Base-by-base conservation (phyloP, 2,113 vertebrate species). In the Chaetodon trifascialis region DNA sequence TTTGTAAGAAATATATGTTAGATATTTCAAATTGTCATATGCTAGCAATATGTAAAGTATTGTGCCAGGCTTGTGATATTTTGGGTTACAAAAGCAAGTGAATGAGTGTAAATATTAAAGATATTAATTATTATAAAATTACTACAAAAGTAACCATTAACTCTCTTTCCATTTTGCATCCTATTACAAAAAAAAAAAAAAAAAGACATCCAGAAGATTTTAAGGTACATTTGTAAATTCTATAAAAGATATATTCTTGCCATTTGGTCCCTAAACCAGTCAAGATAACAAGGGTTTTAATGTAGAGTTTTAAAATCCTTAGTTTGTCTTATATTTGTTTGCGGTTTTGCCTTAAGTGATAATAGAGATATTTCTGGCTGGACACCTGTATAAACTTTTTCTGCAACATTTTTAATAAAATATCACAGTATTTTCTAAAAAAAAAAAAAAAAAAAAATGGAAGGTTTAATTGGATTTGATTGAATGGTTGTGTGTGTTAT, bases 381-480 rank as follows among this genome's bases (percentile, higher is more conserved):
- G 96, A 97, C 94, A 97, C 96, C 96, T 98, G 97, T 98, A 97
- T 96, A 97, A 97, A 97, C 88, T 96, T 98, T 95, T 98, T 98
- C 97, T 97, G 97, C 97, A 96, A 95, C 96, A 96, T 97, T 99
- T 98, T 97, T 98, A 99, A 98, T 98, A 97, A 99, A 99, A 97
- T 96, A 97, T 97, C 94, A 97, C 96, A 94, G 95, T 98, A 98
- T 99, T 99, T 99, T 99, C 96, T 97, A 99, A 97, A 96, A 91
- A 89, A 89, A 59, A 60, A 30, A 59, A 19, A 54, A 47, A 67
- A 79, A 73, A 65, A 59, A 49, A 47, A 15, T 16, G 40, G 25
- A 1, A 38, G 44, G 15, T 55, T 42, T 44, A 11, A 93, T 90
- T 89, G 91, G 92, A 63, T 79, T 75, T 88, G 66, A 58, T 63